Base-by-base conservation (phyloP, 2,888 invertebrate genomes). In the Phasia obesa region DNA sequence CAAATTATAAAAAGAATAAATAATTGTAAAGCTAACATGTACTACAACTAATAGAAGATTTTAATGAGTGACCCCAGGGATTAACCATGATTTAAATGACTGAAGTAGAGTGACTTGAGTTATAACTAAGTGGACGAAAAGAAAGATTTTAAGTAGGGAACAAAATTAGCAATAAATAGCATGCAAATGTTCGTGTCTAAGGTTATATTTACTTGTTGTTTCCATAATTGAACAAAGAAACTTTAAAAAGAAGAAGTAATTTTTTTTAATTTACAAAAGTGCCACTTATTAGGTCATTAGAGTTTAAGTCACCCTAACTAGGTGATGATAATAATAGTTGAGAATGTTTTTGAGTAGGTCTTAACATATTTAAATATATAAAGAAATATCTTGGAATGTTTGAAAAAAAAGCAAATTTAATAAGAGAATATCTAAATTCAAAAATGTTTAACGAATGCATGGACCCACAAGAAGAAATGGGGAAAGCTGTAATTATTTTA, bases 51-150 rank as follows among this genome's bases (percentile, higher is more conserved):
- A 53, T 57, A 77, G 55, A 70, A 57, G 42, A 78, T 65, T 78
- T 78, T 83, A 83, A 83, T 75, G 70, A 83, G 23, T 67, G 38
- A 75, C 78, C 75, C 75, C 75, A 49, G 78, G 83, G 74, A 55
- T 75, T 71, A 79, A 75, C 78, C 75, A 71, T 79, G 49, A 75
- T 75, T 38, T 71, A 51, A 83, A 78, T 70, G 65, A 49, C 78
- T 73, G 35, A 75, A 79, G 27, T 71, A 75, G 74, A 71, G 62
- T 71, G 44, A 47, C 42, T 42, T 57, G 42, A 62, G 35, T 59
- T 35, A 25, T n/a, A 17, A 21, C 19, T 71, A n/a, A 42, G 42
- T 55, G 44, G 15, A 38, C 4, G 13, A 6, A 35, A 19, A 47
- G 7, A 51, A 25, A 5, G n/a, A 7, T n/a, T n/a, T 17, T 9